phyloP scores from a whole-genome alignment of 2,113 vertebrate species.

The Paramormyrops kingsleyae region DNA sequence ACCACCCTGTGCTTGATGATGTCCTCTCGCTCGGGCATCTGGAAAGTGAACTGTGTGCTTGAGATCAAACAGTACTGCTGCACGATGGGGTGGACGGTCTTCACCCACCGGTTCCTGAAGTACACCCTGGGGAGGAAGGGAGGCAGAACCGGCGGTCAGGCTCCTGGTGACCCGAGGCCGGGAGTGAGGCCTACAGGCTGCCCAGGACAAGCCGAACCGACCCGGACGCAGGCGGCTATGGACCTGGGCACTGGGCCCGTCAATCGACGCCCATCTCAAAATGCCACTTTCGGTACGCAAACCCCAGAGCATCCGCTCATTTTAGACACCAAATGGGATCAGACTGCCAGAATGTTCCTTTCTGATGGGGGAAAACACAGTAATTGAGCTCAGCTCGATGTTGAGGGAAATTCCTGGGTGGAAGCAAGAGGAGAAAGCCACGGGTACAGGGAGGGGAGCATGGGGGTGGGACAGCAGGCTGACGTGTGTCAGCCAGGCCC shows the following conservation, averaged over 20 bases:
- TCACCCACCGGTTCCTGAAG: slow-evolving; percentile 99
- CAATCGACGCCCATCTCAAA: neutral
- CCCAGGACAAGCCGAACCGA: neutral
- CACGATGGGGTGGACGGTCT: slow-evolving; percentile 94
- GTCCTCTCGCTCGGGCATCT: slow-evolving; percentile 96
- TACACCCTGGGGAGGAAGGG: slow-evolving; percentile 74
- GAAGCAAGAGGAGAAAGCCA: neutral
- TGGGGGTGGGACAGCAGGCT: neutral
- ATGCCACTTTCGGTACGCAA: neutral
- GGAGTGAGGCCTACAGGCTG: neutral
- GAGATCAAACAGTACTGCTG: slow-evolving; percentile 99
- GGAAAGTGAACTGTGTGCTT: slow-evolving; percentile 88
- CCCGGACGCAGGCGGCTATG: too few relatives aligned
- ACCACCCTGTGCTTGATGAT: slow-evolving; percentile 89
- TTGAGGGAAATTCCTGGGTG: neutral
- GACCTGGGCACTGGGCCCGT: neutral
- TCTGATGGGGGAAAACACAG: neutral
- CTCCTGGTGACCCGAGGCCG: neutral
- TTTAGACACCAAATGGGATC: neutral
- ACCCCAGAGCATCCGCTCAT: neutral
- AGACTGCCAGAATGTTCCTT: too few relatives aligned
- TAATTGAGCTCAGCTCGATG: neutral
- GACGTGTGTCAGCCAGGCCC: neutral
- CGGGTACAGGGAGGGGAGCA: neutral
- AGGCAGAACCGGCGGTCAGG: neutral